phyloP scores from a whole-genome alignment of 1,140 invertebrate genomes.

The Antheraea pernyi region DNA sequence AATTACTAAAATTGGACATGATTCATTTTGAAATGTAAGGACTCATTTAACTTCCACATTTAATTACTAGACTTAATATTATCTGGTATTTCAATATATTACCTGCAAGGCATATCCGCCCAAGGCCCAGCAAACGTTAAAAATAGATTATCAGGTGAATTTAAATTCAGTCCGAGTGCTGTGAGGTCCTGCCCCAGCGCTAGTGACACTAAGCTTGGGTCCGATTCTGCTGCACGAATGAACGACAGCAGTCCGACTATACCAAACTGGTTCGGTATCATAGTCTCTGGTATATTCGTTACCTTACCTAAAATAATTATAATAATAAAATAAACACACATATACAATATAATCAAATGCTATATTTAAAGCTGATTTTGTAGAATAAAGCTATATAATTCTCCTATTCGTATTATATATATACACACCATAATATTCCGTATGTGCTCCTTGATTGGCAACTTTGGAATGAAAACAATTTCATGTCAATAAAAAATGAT shows the following conservation, averaged over 20 bases:
- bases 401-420: slow-evolving; percentile 24
- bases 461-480: slow-evolving; percentile 65
- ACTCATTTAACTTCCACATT: no score
- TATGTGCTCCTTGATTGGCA: slow-evolving; percentile 67
- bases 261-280: slow-evolving; percentile 99
- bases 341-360: slow-evolving; percentile 26
- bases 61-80: no score
- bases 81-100: slow-evolving; percentile 4
- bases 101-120: slow-evolving; percentile 96
- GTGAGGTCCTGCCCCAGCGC: slow-evolving; percentile 98
- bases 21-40: no score
- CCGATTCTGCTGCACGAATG: slow-evolving; percentile 97
- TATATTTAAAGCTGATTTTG: slow-evolving; percentile 10
- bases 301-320: slow-evolving; percentile 86
- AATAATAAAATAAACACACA: background rate
- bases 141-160: slow-evolving; percentile 97
- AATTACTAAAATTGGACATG: no score
- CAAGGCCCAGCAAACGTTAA: slow-evolving; percentile 98
- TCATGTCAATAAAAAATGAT: slow-evolving; percentile 35
- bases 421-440: slow-evolving; percentile 68
- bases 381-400: background rate
- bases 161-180: slow-evolving; percentile 97
- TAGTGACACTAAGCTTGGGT: slow-evolving; percentile 96
- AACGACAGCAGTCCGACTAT: slow-evolving; percentile 99
- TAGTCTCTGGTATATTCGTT: slow-evolving; percentile 97